Conservation (phyloP, 1,140 invertebrate genomes). For the Solenopsis invicta region DNA sequence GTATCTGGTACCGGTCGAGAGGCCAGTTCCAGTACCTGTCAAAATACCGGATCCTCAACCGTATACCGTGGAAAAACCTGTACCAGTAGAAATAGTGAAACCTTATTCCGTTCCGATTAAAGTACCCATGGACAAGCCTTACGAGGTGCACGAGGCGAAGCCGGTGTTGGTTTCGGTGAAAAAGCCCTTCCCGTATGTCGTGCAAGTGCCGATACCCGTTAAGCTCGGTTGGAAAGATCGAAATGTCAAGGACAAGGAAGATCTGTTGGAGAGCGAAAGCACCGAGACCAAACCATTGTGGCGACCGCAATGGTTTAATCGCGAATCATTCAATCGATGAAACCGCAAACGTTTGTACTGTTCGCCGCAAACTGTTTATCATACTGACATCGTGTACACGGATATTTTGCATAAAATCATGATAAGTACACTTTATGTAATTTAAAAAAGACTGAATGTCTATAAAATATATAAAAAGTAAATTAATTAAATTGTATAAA, state of each 20-base stretch:
- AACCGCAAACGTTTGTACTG: constrained; percentile 4
- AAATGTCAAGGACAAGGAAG: neutral
- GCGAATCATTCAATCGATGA: constrained; percentile 12
- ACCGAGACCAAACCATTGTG: neutral
- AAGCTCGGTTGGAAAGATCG: constrained; percentile 21
- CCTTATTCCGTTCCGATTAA: constrained; percentile 83
- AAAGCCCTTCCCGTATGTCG: constrained; percentile 65
- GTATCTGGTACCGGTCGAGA: constrained; percentile 89
- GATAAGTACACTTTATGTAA: neutral
- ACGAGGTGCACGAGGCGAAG: constrained; percentile 83
- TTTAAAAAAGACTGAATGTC: neutral
- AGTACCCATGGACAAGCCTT: constrained; percentile 88
- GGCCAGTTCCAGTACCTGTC: constrained; percentile 88
- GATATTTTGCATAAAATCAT: neutral
- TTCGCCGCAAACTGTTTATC: neutral
- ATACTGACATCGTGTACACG: neutral
- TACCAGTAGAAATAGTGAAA: constrained; percentile 64
- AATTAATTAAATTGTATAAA: neutral
- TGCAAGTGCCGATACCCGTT: constrained; percentile 55
- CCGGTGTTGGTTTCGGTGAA: constrained; percentile 63
- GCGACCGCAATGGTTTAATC: neutral
- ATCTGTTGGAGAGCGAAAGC: neutral
- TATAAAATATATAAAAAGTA: neutral
- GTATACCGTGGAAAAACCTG: constrained; percentile 50
- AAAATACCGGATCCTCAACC: constrained; percentile 86